A percentile compares a stretch with the other conserved stretches of the same genome.
Evolutionary conservation across 1,140 invertebrate species (phyloP).

Genomic region (Nebria ingens): DNA sequence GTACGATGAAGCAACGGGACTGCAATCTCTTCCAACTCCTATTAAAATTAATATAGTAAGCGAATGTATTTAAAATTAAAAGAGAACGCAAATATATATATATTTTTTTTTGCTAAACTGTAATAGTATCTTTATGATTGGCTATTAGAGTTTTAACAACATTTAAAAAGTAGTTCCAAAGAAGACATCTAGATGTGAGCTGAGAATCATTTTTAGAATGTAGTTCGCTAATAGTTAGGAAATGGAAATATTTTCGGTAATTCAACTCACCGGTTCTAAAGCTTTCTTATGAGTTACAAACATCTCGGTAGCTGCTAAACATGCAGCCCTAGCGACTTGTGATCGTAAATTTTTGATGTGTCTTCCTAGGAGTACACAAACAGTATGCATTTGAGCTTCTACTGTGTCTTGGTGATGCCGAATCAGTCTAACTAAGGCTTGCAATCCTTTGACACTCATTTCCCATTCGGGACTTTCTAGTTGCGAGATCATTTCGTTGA

Average conservation of each 20-base stretch:
- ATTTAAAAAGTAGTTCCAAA: too few relatives aligned
- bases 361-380: constrained; percentile 57
- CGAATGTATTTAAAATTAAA: constrained; percentile 10
- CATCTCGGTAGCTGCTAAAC: constrained; percentile 64
- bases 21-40: constrained; percentile 80
- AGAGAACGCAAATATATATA: neutral
- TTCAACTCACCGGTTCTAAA: constrained; percentile 59
- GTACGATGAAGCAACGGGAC: constrained; percentile 71
- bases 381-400: constrained; percentile 44
- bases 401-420: constrained; percentile 58
- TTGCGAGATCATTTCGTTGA: constrained; percentile 52
- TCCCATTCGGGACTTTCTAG: constrained; percentile 77
- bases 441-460: constrained; percentile 65
- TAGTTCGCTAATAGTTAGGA: too few relatives aligned
- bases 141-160: too few relatives aligned
- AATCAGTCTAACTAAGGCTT: constrained; percentile 58
- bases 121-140: too few relatives aligned
- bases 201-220: too few relatives aligned
- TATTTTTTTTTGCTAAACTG: constrained; percentile 8
- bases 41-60: constrained; percentile 18
- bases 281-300: constrained; percentile 57
- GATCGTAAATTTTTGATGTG: constrained; percentile 83
- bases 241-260: constrained; percentile 7
- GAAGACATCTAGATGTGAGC: too few relatives aligned
- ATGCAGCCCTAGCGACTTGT: constrained; percentile 78